A percentile compares a stretch with the other conserved stretches of the same genome.
These are phyloP conservation scores for Polyommatus icarus DNA, from an alignment of 2,888 invertebrate genomes.

Conservation along the genomic window DNA sequence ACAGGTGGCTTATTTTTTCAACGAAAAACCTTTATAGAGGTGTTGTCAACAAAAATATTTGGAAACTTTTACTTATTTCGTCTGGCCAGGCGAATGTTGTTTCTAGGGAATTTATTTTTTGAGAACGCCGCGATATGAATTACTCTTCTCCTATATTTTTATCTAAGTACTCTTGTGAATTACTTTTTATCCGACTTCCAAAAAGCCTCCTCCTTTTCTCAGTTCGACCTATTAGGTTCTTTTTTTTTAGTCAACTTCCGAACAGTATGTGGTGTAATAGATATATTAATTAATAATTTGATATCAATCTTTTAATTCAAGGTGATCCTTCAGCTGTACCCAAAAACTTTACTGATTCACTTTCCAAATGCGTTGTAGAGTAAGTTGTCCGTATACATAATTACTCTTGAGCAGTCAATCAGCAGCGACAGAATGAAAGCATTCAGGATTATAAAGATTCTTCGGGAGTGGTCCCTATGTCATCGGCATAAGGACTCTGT, in stretches of 20 bases:
- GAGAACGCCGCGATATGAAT: neutral
- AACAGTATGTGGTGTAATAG: too few species aligned
- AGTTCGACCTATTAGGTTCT: too few species aligned
- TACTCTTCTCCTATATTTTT: too few species aligned
- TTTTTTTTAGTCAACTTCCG: too few species aligned
- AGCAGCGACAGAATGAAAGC: too few species aligned
- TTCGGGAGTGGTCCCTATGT: too few species aligned
- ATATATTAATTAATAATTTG: neutral
- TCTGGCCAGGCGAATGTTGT: too few species aligned
- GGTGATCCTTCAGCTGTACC: neutral
- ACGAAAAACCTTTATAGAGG: neutral
- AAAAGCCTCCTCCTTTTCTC: too few species aligned
- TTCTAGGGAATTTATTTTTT: neutral
- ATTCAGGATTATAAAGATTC: too few species aligned
- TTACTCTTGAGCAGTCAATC: neutral
- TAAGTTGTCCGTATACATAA: neutral
- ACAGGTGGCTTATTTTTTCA: conserved; percentile 17
- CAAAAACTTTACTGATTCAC: neutral
- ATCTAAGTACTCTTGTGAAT: too few species aligned
- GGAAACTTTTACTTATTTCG: neutral
- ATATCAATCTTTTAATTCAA: neutral
- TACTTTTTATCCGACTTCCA: too few species aligned
- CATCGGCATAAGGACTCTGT: too few species aligned
- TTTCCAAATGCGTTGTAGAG: neutral
- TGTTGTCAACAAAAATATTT: conserved; percentile 19